These are phyloP conservation scores for Drosophila setifemur DNA, from an alignment of 1,140 invertebrate genomes.

Conservation along the genomic window DNA sequence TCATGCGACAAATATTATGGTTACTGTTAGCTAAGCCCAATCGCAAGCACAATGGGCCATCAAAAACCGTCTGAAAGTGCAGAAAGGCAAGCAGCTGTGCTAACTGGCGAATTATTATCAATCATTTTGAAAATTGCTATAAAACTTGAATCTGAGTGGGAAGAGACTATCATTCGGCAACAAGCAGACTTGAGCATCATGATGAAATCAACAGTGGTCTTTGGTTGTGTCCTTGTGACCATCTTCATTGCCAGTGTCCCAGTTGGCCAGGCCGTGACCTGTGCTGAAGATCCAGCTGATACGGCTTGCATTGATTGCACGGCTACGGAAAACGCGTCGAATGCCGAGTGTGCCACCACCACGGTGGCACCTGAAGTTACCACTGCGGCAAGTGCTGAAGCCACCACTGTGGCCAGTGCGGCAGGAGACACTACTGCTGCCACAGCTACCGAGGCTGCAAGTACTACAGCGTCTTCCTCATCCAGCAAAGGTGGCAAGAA, in stretches of 20 bases:
- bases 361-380: too few species aligned
- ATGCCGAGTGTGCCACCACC: too few species aligned
- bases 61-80: too few species aligned
- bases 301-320: too few species aligned
- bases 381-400: too few species aligned
- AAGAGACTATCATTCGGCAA: conserved; percentile 1
- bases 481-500: neutral
- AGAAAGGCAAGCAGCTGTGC: too few species aligned
- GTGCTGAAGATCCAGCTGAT: too few species aligned
- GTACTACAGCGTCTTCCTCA: neutral
- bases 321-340: too few species aligned
- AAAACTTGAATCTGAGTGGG: neutral
- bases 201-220: neutral
- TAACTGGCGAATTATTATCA: neutral
- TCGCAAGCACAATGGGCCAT: conserved; percentile 2
- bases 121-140: neutral
- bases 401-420: neutral
- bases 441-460: too few species aligned
- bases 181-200: neutral
- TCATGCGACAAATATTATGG: conserved; percentile 3
- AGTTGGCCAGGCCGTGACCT: too few species aligned
- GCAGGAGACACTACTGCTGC: too few species aligned
- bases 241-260: too few species aligned
- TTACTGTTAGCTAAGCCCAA: neutral
- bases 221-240: neutral